These are phyloP conservation scores for Antidorcas marsupialis DNA, from an alignment of 2,113 vertebrate species.

Conservation along the genomic window DNA sequence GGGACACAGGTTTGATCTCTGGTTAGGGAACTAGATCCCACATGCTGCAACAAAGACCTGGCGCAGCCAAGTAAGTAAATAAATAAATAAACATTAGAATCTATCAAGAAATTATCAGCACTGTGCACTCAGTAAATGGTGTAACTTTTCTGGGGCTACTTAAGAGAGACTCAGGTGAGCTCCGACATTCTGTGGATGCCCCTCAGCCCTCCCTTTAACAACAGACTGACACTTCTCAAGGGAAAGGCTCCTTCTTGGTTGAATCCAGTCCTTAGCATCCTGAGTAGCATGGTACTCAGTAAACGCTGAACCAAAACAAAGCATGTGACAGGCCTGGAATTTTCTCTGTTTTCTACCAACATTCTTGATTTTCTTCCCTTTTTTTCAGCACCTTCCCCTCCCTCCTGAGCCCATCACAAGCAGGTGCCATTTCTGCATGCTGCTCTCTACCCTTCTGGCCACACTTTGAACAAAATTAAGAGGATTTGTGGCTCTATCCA, in stretches of 20 bases:
- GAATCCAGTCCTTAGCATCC: background rate
- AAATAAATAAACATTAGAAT: background rate
- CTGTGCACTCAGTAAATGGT: background rate
- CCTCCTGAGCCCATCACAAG: background rate
- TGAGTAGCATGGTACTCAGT: background rate
- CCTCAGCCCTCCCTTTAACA: background rate
- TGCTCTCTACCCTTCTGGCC: background rate
- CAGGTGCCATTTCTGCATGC: background rate
- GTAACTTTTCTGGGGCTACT: background rate
- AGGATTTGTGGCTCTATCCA: background rate
- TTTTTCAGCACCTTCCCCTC: background rate
- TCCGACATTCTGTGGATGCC: background rate
- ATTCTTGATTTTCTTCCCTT: background rate
- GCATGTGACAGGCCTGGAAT: background rate
- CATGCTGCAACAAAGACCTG: background rate
- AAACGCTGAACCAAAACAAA: background rate
- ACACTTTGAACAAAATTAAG: background rate
- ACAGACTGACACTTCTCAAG: background rate
- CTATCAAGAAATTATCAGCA: background rate
- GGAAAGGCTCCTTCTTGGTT: background rate
- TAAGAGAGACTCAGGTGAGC: background rate
- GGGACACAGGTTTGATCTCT: background rate
- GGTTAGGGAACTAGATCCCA: background rate
- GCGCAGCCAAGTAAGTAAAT: background rate
- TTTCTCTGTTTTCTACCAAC: background rate